Evolutionary conservation across 2,113 vertebrate genomes (phyloP).

Genomic region (Tragelaphus strepsiceros): DNA sequence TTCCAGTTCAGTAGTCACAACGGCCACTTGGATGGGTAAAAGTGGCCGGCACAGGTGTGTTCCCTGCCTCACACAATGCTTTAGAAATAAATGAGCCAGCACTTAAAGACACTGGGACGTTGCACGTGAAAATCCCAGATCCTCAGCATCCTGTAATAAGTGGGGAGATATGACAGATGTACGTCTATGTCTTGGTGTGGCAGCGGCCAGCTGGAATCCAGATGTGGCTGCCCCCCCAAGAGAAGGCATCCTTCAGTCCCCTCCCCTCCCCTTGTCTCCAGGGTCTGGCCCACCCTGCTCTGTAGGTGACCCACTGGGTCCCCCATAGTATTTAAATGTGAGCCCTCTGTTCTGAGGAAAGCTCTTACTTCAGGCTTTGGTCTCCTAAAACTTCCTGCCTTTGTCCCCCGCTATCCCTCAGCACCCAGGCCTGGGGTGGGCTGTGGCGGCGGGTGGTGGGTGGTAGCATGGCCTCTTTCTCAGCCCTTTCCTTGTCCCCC

Average conservation of each 20-base stretch:
- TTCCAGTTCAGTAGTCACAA: neutral
- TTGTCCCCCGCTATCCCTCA: neutral
- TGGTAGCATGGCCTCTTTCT: neutral
- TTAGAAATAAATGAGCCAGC: neutral
- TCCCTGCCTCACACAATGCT: neutral
- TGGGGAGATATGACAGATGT: neutral
- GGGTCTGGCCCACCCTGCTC: neutral
- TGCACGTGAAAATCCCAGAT: neutral
- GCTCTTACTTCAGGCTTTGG: neutral
- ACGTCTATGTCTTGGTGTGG: fast-evolving
- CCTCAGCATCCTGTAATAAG: neutral
- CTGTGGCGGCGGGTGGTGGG: neutral
- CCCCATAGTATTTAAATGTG: neutral
- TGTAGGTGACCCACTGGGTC: neutral
- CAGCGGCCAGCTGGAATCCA: neutral
- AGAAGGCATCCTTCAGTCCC: neutral
- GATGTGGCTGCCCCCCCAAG: neutral
- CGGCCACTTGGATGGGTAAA: neutral
- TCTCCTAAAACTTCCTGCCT: neutral
- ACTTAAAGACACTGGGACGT: neutral
- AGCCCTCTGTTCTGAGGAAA: neutral
- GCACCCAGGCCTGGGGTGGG: neutral
- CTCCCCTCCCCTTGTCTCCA: neutral
- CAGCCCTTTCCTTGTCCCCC: neutral
- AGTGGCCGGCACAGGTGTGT: neutral